Conservation (phyloP, 2,888 invertebrate species). For the Phengaris arion region DNA sequence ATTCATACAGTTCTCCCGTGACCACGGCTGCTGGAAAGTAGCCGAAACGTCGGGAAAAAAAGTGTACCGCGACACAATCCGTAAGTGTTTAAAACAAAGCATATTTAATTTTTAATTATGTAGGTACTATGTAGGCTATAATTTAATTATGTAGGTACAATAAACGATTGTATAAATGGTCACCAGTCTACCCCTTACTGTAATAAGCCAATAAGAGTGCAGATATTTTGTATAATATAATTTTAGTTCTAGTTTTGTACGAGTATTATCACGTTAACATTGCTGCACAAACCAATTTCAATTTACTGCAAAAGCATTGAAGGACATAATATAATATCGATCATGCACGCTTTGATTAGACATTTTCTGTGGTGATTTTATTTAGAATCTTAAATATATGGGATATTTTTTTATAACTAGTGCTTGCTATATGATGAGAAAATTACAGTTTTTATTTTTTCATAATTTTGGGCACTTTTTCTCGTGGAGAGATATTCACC, state of each 20-base stretch:
- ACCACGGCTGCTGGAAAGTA: too few relatives aligned
- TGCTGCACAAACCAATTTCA: neutral
- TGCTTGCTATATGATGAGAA: neutral
- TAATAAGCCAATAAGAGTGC: neutral
- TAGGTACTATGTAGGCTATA: neutral
- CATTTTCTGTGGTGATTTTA: neutral
- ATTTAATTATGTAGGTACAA: neutral
- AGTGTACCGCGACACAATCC: too few relatives aligned
- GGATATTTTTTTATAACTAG: too few relatives aligned
- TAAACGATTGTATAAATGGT: neutral
- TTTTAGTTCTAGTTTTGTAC: neutral
- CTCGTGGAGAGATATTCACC: slow-evolving; percentile 89
- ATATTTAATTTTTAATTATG: neutral
- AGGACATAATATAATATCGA: neutral
- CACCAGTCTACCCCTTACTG: neutral
- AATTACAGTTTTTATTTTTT: slow-evolving; percentile 37
- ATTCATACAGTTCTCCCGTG: too few relatives aligned
- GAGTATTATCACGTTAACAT: neutral
- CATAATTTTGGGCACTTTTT: slow-evolving; percentile 46
- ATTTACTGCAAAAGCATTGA: neutral
- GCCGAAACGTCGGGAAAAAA: too few relatives aligned
- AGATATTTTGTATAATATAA: neutral
- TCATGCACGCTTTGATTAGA: neutral
- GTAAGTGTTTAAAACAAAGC: neutral
- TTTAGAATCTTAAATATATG: neutral